Evolutionary conservation across 2,113 vertebrate species (phyloP), one percentile per base, ranked within the genome.

Genomic region (Gallinago undulata): DNA sequence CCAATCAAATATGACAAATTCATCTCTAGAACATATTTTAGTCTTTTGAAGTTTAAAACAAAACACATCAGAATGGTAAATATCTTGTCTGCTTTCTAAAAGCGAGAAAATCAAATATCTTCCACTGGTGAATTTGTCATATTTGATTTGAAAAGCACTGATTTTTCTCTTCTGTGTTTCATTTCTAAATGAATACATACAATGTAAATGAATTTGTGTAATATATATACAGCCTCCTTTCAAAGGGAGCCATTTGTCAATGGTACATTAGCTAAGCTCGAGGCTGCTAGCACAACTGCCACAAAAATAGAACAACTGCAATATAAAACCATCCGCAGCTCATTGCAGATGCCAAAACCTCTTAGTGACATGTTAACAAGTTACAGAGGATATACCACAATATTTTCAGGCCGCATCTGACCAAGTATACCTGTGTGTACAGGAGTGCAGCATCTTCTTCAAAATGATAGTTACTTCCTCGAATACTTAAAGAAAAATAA

Each of bases 141-240:
- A 74, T 97, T 95, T 83, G 41, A 93, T 97, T 95, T 93, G 92
- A 92, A 92, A 96, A 96, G 84, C 77, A 78, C 93, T 88, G 92
- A 96, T 97, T 96, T 96, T 83, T 81, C 89, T 72, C 85, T 88
- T 92, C 96, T 95, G 83, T 19, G 10, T 94, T 95, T 94, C 92
- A 94, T 78, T 95, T 93, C 92, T 83, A 95, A 97, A 90, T 94
- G 83, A 89, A 96, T 92, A 93, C 87, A 95, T 93, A 96, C 75
- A 94, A 96, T 93, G 91, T 89, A 96, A 95, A 95, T 93, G 78
- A 94, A 96, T 93, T 87, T 86, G 84, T 96, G 92, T 76, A 96
- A 93, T 92, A 89, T 64, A 91, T 68, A 94, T 87, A 87, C 89
- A 89, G 85, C 81, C 86, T 95, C 50, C 59, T 94, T 91, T 92